Base-by-base conservation (phyloP, 2,113 vertebrate genomes). In the Pungitius pungitius region DNA sequence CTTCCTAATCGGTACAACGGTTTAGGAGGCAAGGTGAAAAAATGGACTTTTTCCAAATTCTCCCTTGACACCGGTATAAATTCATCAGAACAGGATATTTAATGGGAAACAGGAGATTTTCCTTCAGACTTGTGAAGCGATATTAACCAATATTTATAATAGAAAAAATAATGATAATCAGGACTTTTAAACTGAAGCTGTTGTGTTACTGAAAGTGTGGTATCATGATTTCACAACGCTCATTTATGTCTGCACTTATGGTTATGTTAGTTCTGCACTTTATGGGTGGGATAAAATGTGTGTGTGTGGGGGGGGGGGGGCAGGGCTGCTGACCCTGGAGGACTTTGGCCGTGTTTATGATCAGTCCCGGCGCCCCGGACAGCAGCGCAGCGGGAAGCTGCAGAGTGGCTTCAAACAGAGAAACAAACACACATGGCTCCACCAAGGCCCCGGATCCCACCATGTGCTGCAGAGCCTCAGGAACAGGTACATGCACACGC, bases 391-490 rank as follows among this genome's bases (percentile, higher is more conserved):
- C 49, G 88, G 92, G 57, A 94, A 92, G 2, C 93, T 93, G 72
- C 91, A 90, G 86, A 94, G 89, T 4, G 93, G 94, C 43, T 77
- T 96, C 81, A 95, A 96, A 63, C 93, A 96, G 56, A 97, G 95
- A 73, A 98, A 94, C 92, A 96, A 96, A 78, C 95, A 98, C 77
- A 96, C 97, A 0, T 96, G 95, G 94, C 94, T 99, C 43, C 95
- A 96, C 91, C 97, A 97, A 82, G 96, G 97, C 0, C 94, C 94
- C 37, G 97, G 96, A 3, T 95, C 96, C 20, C 97, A 98, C 85
- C 95, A 95, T 14, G 92, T 97, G 72, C 94, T 98, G 89, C 94
- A 94, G 24, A 88, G 93, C 67, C 94, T 99, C 88, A 94, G 93
- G 60, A 95, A 95, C 88, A 96, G 97, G 97, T 99, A 90, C 90